Evolutionary conservation across 1,140 invertebrate species (phyloP), one percentile per base, ranked within the genome.

Genomic region (Lasioglossum baleicum): DNA sequence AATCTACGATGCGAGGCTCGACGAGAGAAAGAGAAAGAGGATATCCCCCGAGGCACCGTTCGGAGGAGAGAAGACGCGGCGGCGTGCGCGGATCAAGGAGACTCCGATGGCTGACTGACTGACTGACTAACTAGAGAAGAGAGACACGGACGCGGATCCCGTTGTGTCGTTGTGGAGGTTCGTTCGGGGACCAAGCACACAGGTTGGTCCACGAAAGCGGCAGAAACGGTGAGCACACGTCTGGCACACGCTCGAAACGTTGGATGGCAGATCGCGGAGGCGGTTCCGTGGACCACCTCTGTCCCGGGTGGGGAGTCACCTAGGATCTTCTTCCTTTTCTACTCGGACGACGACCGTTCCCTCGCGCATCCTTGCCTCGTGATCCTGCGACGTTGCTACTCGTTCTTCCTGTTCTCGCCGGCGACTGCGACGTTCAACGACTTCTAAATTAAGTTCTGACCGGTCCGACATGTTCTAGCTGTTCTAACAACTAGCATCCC

Each of bases 231-330:
- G 81, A 84, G 79, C 88, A 83, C 81, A 84, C 85, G 83, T 89
- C 86, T 86, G 84, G 88, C 87, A 90, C 89, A 90, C 85, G 85
- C 80, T 76, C 71, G 53, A 75, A 86, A 86, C 84, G 74, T 70
- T 82, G 83, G 84, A 82, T 87, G 87, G 88, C 84, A 86, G 81
- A 89, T 86, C 87, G 86, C 75, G 87, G 89, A 90, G 89, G 90
- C 89, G 89, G 90, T 92, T 90, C 90, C 88, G 90, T 90, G 90
- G 89, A 92, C 91, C 89, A 91, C 91, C 91, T 79, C 76, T 91
- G 88, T 89, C 75, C 77, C 76, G 86, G 88, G 88, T 90, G 88
- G 87, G 88, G 88, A 65, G 42, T 44, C 86, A 90, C 90, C 90
- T 90, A 80, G 80, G 81, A 89, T 90, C 86, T 84, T 85, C 77